Base-by-base conservation (phyloP, 2,888 invertebrate species). In the Onthophagus sagittarius region DNA sequence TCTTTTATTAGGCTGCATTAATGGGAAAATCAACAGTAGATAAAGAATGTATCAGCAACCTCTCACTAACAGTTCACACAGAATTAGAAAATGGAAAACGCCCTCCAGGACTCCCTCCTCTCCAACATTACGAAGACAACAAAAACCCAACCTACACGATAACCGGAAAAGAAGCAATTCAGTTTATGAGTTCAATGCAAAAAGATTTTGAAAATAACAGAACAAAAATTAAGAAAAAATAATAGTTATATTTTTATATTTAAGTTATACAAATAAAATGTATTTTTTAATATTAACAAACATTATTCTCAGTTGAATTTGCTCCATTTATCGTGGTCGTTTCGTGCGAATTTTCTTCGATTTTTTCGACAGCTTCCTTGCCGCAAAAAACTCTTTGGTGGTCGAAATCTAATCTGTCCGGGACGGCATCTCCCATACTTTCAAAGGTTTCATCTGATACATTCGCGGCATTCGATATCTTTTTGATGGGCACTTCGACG, bases 401-500 rank as follows among this genome's bases (percentile, higher is more conserved):
- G 15, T 77, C 78, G 14, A 81, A 79, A 80, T 86, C 85, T 14
- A 86, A 69, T 2, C 81, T 82, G 77, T 84, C 84, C 5, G 82
- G 81, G 15, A 86, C 78, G 62, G 80, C 78, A 79, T 86, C 86
- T 4, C 86, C 86, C 79, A 85, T 80, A 33, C 82, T 80, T 76
- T 85, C 84, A 74, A 83, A 85, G 0, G 83, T 84, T 39, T 78
- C 80, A 75, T 87, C 86, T 4, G 86, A 82, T 72, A 85, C 74
- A 77, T 84, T 84, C 11, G 81, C 71, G 2, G 80, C 74, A 39
- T 80, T 75, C 72, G 81, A 80, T 7, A 81, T 80, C 73, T 83
- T 80, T 77, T 81, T 83, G 64, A 86, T 76, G 6, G 84, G 84
- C 63, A 82, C 79, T 73, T 81, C 80, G 65, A 84, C 81, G 53